Percentiles rank a stretch among this genome's conserved stretches.
phyloP scores from a whole-genome alignment of 2,113 vertebrate genomes.

The Struthidea cinerea region DNA sequence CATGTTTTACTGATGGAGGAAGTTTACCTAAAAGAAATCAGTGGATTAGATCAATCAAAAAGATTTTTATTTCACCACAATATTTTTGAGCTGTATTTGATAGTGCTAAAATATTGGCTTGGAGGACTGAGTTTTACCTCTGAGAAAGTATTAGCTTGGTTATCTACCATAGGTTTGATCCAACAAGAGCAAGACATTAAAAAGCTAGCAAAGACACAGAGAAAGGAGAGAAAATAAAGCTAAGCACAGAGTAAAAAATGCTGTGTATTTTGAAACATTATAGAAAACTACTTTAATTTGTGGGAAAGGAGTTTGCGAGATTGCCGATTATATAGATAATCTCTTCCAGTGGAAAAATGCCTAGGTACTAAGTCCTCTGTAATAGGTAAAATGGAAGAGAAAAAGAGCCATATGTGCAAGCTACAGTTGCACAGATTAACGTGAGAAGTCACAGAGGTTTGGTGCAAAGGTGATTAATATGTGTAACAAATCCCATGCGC shows the following conservation, averaged over 20 bases:
- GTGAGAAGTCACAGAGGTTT: neutral
- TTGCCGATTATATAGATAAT: neutral
- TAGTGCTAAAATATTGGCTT: neutral
- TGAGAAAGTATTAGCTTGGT: neutral
- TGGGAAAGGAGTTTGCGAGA: neutral
- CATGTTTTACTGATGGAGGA: neutral
- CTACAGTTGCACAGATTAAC: neutral
- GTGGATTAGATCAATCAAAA: neutral
- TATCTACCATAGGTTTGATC: neutral
- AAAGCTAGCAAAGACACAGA: neutral
- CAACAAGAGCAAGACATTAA: neutral
- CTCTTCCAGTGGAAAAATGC: neutral
- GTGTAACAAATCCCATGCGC: neutral
- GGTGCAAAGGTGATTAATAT: neutral
- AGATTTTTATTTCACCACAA: neutral
- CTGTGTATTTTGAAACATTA: neutral
- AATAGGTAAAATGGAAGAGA: neutral
- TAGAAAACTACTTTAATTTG: neutral
- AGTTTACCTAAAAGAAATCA: neutral
- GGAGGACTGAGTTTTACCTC: neutral
- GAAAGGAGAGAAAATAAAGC: neutral
- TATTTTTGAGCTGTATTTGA: neutral
- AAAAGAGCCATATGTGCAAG: neutral
- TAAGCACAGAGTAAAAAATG: neutral
- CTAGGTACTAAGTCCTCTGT: neutral